Base-by-base conservation (phyloP, 2,797 vertebrate species). In the Morus bassanus region DNA sequence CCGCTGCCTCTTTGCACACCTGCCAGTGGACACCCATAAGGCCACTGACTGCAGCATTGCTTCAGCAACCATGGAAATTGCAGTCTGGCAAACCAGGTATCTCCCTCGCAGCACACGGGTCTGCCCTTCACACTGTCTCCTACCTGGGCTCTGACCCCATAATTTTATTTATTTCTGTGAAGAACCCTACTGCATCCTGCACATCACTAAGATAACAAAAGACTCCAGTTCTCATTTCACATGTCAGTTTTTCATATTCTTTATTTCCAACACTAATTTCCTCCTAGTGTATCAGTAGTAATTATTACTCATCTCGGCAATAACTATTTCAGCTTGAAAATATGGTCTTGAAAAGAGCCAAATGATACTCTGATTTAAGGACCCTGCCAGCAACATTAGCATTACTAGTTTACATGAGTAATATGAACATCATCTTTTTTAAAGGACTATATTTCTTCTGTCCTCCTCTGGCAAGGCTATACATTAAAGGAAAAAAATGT, bases 381-480 rank as follows among this genome's bases (percentile, higher is more conserved):
- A 23, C 13, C 25, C 37, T 89, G 83, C 39, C 61, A 85, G 64
- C 46, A 92, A 67, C 43, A 79, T 93, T 91, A 94, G 2, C 63
- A 19, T 70, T 93, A 13, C 31, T 72, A 64, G 51, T 94, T 96
- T 89, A 63, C 79, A 93, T 89, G 92, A 92, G 35, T 93, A 96
- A 94, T 95, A 93, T 8, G 78, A 93, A 84, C 69, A 94, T 85
- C 23, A 61, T 93, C 21, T 87, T 88, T 72, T 95, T 91, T 65
- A 91, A 85, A 93, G 57, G 74, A 64, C 65, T 94, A 23, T 92
- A 90, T 95, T 72, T 96, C 48, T 94, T 95, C 51, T 92, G 33
- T 63, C 13, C 12, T 96, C 39, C 48, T 81, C 70, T 95, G 76
- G 33, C 48, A 97, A 92, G 28, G 18, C 57, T 60, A 64, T 64